phyloP scores from a whole-genome alignment of 1,140 invertebrate species.

The Diploscapter pachys region DNA sequence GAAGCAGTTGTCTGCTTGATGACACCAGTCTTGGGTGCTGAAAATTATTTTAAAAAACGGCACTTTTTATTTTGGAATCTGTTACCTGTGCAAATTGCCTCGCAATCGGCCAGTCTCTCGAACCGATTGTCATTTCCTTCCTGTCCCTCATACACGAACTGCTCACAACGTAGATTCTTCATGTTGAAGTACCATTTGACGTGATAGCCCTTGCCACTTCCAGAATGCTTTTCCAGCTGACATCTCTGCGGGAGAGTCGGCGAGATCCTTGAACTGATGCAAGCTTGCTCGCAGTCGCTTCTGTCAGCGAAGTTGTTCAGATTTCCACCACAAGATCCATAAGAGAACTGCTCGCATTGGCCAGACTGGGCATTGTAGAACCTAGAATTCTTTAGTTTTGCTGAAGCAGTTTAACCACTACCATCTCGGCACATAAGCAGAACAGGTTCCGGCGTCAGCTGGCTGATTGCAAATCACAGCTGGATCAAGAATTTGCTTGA shows the following conservation, averaged over 20 bases:
- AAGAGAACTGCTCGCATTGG: slow-evolving; percentile 74
- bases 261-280: slow-evolving; percentile 59
- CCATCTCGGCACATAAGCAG: slow-evolving; percentile 75
- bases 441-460: slow-evolving; percentile 74
- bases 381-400: slow-evolving; percentile 1
- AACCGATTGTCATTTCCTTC: slow-evolving; percentile 85
- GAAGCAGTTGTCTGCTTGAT: not conserved
- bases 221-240: slow-evolving; percentile 71
- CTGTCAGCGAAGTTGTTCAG: slow-evolving; percentile 45
- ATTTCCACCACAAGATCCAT: slow-evolving; percentile 63
- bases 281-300: slow-evolving; percentile 72
- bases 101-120: slow-evolving; percentile 76
- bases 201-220: slow-evolving; percentile 60
- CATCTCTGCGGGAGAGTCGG: slow-evolving; percentile 67
- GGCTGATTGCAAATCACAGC: slow-evolving; percentile 72
- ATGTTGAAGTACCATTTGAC: slow-evolving; percentile 74
- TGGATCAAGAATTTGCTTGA: slow-evolving; percentile 17
- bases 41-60: not conserved
- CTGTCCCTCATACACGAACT: slow-evolving; percentile 71
- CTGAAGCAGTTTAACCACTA: not conserved
- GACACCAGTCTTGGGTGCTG: not conserved
- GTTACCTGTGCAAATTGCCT: slow-evolving; percentile 68
- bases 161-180: slow-evolving; percentile 72
- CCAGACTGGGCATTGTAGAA: slow-evolving; percentile 72
- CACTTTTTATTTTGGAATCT: no score